Base-by-base conservation (phyloP, 53 echinoderm and acorn worm genomes). In the Paelopatides confundens region DNA sequence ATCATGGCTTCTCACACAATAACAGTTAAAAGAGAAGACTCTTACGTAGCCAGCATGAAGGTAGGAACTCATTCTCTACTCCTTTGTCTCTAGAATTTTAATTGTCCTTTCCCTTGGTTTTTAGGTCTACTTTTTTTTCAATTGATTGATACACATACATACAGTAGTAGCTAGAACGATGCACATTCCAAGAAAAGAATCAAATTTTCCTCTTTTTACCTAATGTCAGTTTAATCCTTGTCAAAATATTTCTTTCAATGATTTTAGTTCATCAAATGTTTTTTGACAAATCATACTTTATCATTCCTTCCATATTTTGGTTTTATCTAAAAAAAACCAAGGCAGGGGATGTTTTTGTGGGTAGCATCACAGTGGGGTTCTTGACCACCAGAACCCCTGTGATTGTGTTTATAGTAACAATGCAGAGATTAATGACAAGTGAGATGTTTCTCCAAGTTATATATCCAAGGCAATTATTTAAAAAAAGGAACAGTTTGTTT, bases 281-380 rank as follows among this genome's bases (percentile, higher is more conserved):
- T 58, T 58, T 23, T 23, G 58, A 58, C 58, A 58, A 58, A 58
- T 58, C n/a, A 0, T 58, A 58, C 5, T n/a, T 58, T 14, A 48
- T 48, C 9, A 54, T 58, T 4, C 1, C 58, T 21, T 48, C 24
- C 24, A n/a, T 21, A 58, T n/a, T 58, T 58, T 58, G 58, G 58
- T 17, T 23, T n/a, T 58, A 21, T 21, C 58, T 43, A 43, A 8
- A 10, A 43, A 43, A 12, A 12, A 12, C 8, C 43, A 2, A n/a
- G 21, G 58, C n/a, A 58, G 58, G 58, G 58, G 58, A 58, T 58
- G 58, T 58, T 58, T 58, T 58, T 58, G 58, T 58, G 58, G 58
- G 15, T 10, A 1, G 21, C 24, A 23, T 18, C 58, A 58, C 58
- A n/a, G 58, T 58, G 21, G 58, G 58, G 58, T 58, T 21, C n/a